These are phyloP conservation scores for Cepphus grylle DNA, from an alignment of 2,113 vertebrate genomes.

Conservation along the genomic window DNA sequence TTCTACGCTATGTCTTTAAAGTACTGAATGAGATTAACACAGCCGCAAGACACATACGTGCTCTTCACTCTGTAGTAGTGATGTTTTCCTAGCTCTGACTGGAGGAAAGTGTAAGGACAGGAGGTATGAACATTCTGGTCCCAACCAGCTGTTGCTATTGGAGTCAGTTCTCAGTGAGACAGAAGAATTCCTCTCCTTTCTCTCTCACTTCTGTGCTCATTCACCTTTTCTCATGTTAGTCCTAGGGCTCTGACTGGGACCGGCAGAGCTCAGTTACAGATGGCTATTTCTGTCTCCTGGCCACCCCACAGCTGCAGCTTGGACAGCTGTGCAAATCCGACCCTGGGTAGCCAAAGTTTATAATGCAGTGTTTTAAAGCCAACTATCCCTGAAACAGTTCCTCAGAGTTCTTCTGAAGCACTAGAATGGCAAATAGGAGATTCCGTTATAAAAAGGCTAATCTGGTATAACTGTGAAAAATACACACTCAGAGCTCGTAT, in stretches of 20 bases:
- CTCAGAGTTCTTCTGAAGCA: neutral
- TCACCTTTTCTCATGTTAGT: neutral
- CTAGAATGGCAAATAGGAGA: neutral
- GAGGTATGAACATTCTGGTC: neutral
- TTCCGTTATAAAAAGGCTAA: neutral
- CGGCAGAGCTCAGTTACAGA: neutral
- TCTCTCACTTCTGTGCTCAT: neutral
- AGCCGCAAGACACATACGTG: neutral
- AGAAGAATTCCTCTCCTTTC: neutral
- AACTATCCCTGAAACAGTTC: neutral
- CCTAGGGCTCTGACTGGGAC: neutral
- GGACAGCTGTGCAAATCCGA: neutral
- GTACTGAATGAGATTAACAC: neutral
- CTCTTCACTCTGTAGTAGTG: neutral
- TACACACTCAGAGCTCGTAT: neutral
- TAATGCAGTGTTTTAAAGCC: neutral
- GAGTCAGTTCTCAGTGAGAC: neutral
- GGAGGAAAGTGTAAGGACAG: neutral
- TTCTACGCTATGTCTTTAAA: neutral
- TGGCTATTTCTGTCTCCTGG: neutral
- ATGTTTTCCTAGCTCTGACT: neutral
- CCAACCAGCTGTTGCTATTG: neutral
- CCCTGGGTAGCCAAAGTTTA: neutral
- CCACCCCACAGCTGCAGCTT: neutral
- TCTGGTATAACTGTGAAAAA: neutral